A percentile compares a stretch with the other conserved stretches of the same genome.
These are phyloP conservation scores for Brienomyrus brachyistius DNA, from an alignment of 2,113 vertebrate genomes.

Conservation along the genomic window DNA sequence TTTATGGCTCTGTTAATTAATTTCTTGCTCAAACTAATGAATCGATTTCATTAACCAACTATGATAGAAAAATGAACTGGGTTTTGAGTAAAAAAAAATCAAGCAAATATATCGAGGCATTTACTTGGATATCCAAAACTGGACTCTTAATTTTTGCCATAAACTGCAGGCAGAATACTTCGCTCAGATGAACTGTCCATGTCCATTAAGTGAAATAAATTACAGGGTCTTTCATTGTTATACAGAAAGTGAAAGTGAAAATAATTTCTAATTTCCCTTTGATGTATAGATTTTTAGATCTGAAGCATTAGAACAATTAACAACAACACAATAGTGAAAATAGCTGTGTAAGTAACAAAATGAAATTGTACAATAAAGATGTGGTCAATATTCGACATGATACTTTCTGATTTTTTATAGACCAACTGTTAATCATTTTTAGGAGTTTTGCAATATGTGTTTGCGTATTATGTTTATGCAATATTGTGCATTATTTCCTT, in stretches of 20 bases:
- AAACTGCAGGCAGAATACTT: not conserved
- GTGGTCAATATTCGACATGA: not conserved
- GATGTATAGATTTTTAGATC: not conserved
- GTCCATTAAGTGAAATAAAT: not conserved
- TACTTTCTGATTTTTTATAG: not conserved
- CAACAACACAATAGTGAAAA: not conserved
- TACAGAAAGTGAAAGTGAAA: not conserved
- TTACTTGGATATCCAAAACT: not conserved
- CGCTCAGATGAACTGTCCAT: not conserved
- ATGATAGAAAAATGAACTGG: conserved; percentile 41
- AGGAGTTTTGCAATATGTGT: not conserved
- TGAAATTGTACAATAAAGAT: not conserved
- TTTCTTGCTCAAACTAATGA: conserved; percentile 29
- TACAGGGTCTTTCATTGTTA: not conserved
- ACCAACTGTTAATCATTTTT: not conserved
- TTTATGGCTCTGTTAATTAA: conserved; percentile 39
- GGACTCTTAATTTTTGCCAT: not conserved
- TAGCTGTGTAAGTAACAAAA: not conserved
- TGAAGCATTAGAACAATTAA: not conserved
- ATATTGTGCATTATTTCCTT: not conserved
- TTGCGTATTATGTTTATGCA: not conserved
- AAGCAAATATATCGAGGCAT: not conserved
- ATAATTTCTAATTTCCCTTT: not conserved
- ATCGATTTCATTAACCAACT: conserved; percentile 41
- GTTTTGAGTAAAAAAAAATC: conserved; percentile 15